Evolutionary conservation across 2,888 invertebrate genomes (phyloP).

Genomic region (Bruchidius siliquastri): DNA sequence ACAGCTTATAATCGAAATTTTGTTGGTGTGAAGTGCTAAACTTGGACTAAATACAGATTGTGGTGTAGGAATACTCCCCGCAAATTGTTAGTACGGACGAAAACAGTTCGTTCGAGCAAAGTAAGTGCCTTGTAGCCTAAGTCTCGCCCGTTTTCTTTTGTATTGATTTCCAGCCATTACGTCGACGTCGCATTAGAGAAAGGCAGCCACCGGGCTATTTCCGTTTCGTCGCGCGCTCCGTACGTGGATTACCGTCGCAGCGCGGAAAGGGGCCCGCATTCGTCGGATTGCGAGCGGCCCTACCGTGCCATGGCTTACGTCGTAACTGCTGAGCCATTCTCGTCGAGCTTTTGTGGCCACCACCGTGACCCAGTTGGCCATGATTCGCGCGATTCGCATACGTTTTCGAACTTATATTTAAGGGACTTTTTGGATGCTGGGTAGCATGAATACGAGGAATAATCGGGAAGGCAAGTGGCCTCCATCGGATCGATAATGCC

Average conservation of each 20-base stretch:
- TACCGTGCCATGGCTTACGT: background rate
- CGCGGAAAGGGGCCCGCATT: background rate
- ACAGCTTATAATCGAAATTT: background rate
- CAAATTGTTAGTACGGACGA: slow-evolving; percentile 21
- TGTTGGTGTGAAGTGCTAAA: background rate
- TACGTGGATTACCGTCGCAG: background rate
- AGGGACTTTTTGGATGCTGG: background rate
- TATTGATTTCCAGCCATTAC: background rate
- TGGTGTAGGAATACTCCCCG: background rate
- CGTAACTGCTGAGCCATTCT: background rate
- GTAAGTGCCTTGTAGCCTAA: slow-evolving; percentile 28
- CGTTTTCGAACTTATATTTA: background rate
- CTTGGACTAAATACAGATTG: background rate
- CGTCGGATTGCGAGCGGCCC: background rate
- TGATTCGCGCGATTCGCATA: background rate
- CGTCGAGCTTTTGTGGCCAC: background rate
- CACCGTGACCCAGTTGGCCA: background rate
- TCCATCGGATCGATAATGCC: background rate
- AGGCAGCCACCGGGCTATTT: background rate
- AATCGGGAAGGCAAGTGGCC: too few species aligned
- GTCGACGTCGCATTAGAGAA: background rate
- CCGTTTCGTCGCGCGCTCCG: background rate
- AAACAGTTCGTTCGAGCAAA: slow-evolving; percentile 26
- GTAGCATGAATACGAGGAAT: background rate
- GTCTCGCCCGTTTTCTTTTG: background rate